Percentiles rank a stretch among this genome's conserved stretches.
These are phyloP conservation scores for Eristalinus sepulchralis DNA, from an alignment of 2,888 invertebrate species.

Conservation along the genomic window DNA sequence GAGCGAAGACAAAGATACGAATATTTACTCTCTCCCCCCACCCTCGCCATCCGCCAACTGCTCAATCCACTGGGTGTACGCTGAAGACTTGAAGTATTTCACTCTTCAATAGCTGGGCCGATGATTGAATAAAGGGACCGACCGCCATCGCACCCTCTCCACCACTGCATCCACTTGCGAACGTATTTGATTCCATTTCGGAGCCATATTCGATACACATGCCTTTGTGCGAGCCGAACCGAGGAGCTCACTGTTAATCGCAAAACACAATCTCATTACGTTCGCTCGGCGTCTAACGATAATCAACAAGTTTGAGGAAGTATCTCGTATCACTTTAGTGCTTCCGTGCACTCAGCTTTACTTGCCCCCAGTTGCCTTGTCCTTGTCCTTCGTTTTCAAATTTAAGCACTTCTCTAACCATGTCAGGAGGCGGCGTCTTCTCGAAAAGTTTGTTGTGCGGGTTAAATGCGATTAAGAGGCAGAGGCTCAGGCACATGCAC, in stretches of 20 bases:
- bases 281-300: neutral
- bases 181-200: neutral
- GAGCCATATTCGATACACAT: conserved; percentile 3
- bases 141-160: neutral
- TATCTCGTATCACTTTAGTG: conserved; percentile 1
- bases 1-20: neutral
- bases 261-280: conserved; percentile 21
- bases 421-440: neutral
- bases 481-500: too few relatives aligned
- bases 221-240: neutral
- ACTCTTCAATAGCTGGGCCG: neutral
- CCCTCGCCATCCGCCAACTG: neutral
- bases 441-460: neutral
- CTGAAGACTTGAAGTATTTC: neutral
- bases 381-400: neutral
- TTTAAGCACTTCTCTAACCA: neutral
- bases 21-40: neutral
- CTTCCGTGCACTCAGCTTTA: neutral
- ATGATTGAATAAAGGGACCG: neutral
- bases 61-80: neutral
- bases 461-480: neutral
- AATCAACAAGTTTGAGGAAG: conserved; percentile 13
- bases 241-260: conserved; percentile 2
- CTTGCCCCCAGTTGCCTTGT: neutral
- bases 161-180: neutral